Conservation (phyloP, 2,888 invertebrate genomes). For the Blera fallax region DNA sequence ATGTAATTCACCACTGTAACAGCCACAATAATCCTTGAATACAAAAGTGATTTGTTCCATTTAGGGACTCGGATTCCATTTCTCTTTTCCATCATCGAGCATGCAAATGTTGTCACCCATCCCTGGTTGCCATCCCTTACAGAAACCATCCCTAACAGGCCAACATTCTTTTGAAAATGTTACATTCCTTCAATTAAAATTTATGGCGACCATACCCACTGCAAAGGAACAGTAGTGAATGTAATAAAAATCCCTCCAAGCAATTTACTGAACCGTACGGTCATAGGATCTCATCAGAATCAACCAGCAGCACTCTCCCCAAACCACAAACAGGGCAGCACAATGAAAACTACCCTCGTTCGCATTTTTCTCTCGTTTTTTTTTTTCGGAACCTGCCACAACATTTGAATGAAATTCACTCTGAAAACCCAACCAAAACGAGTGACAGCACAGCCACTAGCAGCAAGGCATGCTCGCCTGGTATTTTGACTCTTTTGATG, state of each 20-base stretch:
- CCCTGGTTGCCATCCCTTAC: background rate
- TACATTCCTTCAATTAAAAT: background rate
- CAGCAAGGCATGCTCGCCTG: slow-evolving; percentile 77
- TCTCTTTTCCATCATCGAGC: background rate
- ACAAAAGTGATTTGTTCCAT: background rate
- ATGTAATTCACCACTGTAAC: background rate
- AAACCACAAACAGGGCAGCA: background rate
- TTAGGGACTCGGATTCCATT: background rate
- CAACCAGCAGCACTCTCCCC: background rate
- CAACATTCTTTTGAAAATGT: background rate
- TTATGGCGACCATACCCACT: background rate
- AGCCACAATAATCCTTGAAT: background rate
- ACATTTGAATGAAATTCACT: slow-evolving; percentile 15
- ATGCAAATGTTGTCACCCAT: background rate
- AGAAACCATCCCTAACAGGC: background rate
- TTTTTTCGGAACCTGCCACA: slow-evolving; percentile 3
- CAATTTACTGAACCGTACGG: slow-evolving; percentile 54
- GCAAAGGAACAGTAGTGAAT: slow-evolving; percentile 11
- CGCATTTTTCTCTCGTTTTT: background rate
- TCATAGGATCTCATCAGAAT: slow-evolving; percentile 50
- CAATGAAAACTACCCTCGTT: slow-evolving; percentile 26
- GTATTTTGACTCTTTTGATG: slow-evolving; percentile 80
- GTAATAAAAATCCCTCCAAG: slow-evolving; percentile 55
- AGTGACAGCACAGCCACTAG: slow-evolving; percentile 74
- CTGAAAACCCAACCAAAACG: background rate